Base-by-base conservation (phyloP, 2,113 vertebrate genomes). In the Panthera uncia region DNA sequence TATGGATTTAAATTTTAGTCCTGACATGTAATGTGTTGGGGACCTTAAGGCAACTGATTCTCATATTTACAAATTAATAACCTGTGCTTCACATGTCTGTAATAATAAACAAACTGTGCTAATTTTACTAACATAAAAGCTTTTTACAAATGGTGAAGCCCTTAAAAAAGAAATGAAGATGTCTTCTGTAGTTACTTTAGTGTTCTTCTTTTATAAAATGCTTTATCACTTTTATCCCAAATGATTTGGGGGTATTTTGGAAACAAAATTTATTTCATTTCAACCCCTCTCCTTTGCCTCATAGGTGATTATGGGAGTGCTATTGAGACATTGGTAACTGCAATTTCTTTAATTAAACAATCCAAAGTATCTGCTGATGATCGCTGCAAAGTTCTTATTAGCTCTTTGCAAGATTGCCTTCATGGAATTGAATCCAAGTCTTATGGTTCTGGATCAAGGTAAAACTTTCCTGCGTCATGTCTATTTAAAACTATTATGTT, bases 361-460 rank as follows among this genome's bases (percentile, higher is more conserved):
- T 99, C 99, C 96, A 99, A 99, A 99, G 99, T 99, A 80, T 99
- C 99, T 29, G 99, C 99, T 15, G 99, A 99, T 66, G 99, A 99
- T 98, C 99, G 99, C 97, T 99, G 99, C 98, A 99, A 99, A 98
- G 99, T 99, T 80, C 99, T 99, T 96, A 99, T 99, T 99, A 99
- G 99, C 98, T 99, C 99, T 96, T 99, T 99, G 97, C 99, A 99
- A 98, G 99, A 99, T 98, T 99, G 99, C 98, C 99, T 99, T 97
- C 99, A 99, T 97, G 99, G 99, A 97, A 99, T 99, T 93, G 99
- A 99, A 98, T 99, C 99, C 95, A 99, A 99, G 97, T 99, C 99
- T 97, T 99, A 99, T 11, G 99, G 99, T 96, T 99, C 99, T 95
- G 99, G 99, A 94, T 99, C 99, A 98, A 99, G 99, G 99, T 99